phyloP scores from a whole-genome alignment of 2,113 vertebrate genomes.

The Plestiodon gilberti region DNA sequence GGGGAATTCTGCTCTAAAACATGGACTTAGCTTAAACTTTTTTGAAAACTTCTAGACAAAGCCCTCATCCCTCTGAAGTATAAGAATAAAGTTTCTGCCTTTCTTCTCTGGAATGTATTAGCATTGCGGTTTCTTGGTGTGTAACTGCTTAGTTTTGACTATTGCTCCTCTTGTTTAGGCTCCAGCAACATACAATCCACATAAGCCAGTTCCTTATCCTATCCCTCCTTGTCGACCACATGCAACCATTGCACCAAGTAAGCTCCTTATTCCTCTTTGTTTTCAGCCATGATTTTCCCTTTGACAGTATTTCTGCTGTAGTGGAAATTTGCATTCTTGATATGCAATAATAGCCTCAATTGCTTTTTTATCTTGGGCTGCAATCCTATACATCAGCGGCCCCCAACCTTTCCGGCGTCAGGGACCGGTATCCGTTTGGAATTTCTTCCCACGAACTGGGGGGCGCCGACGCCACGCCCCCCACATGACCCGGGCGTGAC shows the following conservation, averaged over 20 bases:
- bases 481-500: no score
- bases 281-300: slow-evolving; percentile 31
- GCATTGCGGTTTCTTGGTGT: slow-evolving; percentile 18
- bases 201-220: slow-evolving; percentile 96
- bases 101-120: background rate
- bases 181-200: slow-evolving; percentile 94
- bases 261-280: slow-evolving; percentile 64
- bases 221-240: slow-evolving; percentile 97
- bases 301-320: background rate
- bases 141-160: slow-evolving; percentile 24
- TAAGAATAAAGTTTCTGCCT: background rate
- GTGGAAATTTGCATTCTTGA: background rate
- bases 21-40: background rate
- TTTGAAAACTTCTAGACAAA: background rate
- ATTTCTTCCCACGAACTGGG: no score
- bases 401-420: no score
- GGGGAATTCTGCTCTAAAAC: background rate
- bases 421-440: no score
- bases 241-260: slow-evolving; percentile 97
- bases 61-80: background rate
- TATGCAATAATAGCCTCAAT: background rate
- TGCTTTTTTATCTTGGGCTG: background rate
- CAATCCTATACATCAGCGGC: no score
- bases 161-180: slow-evolving; percentile 76
- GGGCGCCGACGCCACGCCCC: no score